Conservation (phyloP, 1,140 invertebrate species). For the Phymorhynchus buccinoides region DNA sequence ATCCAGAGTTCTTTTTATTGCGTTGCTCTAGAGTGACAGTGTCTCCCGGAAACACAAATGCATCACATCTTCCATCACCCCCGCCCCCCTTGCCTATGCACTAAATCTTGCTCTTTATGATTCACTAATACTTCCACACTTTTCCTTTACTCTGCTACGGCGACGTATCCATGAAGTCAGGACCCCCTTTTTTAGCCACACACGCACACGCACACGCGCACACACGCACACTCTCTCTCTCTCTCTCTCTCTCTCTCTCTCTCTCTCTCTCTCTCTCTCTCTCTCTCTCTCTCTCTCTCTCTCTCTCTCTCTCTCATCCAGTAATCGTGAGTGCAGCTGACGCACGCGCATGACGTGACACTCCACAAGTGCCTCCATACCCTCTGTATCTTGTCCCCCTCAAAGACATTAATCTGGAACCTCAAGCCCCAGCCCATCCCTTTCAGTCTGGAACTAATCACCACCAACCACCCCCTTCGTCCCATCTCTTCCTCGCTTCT, state of each 20-base stretch:
- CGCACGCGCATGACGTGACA: background rate
- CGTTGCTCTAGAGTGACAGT: no score
- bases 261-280: background rate
- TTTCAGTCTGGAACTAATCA: background rate
- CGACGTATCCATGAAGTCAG: no score
- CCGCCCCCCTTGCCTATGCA: no score
- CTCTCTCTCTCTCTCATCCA: background rate
- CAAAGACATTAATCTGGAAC: background rate
- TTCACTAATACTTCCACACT: no score
- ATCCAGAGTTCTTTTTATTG: no score
- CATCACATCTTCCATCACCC: no score
- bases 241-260: background rate
- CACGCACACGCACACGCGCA: background rate
- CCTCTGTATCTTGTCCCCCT: background rate
- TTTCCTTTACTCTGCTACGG: no score
- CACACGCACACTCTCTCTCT: background rate
- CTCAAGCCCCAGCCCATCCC: no score
- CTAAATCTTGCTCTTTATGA: no score
- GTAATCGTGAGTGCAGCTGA: constrained; percentile 1
- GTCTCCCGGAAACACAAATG: no score
- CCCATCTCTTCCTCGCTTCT: no score
- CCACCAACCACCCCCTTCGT: background rate
- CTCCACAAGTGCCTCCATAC: background rate
- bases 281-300: background rate
- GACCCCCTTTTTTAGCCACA: no score